A percentile compares a stretch with the other conserved stretches of the same genome.
phyloP scores from a whole-genome alignment of 1,140 invertebrate genomes.

The Hestina assimilis region DNA sequence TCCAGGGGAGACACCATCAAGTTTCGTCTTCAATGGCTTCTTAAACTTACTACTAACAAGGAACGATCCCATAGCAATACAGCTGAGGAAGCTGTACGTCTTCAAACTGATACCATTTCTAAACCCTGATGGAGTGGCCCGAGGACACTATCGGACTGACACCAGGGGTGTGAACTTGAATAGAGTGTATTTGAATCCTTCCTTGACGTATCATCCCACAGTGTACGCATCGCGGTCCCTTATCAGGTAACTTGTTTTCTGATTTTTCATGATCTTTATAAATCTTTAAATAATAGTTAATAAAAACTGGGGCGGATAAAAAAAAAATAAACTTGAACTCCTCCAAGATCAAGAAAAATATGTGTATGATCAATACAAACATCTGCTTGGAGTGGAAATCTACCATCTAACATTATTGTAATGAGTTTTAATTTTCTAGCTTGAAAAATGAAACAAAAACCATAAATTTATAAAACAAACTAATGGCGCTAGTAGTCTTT shows the following conservation, averaged over 20 bases:
- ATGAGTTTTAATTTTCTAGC: no score
- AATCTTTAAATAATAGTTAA: no score
- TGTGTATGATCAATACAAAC: no score
- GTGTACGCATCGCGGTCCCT: constrained; percentile 64
- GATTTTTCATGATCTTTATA: no score
- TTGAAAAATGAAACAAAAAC: no score
- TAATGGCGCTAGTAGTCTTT: no score
- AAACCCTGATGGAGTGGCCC: constrained; percentile 95
- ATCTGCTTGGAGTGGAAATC: no score
- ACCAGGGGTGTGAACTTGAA: constrained; percentile 91
- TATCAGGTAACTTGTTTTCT: constrained; percentile 62
- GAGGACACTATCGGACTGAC: constrained; percentile 94
- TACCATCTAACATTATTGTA: no score
- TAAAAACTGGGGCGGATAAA: no score
- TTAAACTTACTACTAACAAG: constrained; percentile 87
- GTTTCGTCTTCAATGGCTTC: constrained; percentile 96
- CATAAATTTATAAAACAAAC: no score
- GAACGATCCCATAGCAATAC: constrained; percentile 85
- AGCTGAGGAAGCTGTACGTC: constrained; percentile 88
- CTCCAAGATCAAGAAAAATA: no score
- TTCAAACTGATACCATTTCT: constrained; percentile 96
- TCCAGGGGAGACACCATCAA: constrained; percentile 95
- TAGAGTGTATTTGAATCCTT: constrained; percentile 68
- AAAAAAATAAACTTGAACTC: no score
- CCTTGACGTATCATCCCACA: constrained; percentile 55